Base-by-base conservation (phyloP, 2,113 vertebrate species). In the Nibea albiflora region DNA sequence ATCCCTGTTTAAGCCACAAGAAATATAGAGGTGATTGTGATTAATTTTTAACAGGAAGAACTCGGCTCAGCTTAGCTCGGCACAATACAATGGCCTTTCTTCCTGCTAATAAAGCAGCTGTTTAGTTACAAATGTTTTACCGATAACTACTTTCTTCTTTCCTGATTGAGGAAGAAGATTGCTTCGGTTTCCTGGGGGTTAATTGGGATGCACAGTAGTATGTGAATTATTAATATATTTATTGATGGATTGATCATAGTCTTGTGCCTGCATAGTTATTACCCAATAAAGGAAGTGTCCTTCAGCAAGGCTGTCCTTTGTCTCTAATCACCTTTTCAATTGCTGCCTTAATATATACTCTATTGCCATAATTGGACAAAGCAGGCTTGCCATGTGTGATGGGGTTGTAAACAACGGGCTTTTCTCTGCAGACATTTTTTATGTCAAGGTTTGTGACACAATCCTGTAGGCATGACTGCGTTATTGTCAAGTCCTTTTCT, bases 231-330 rank as follows among this genome's bases (percentile, higher is more conserved):
- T 64, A 58, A 72, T 78, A 84, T 76, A 86, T 80, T 71, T 78
- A 39, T 80, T 31, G 35, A 86, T 75, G 78, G 84, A 87, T 65
- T 73, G 63, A 85, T 89, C 50, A 63, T 35, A 71, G 53, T 42
- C 57, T 73, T 39, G 14, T 74, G 49, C 26, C 76, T 71, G 28
- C 26, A 57, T 81, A 76, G 85, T 76, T 83, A 72, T 64, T 67
- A 85, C 67, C 72, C 72, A 80, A 70, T 85, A 78, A 89, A 65
- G 44, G 57, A 81, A 70, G 22, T 83, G 64, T 69, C 77, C 20
- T 79, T 63, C 4, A 3, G n/a, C 49, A 53, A 61, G 2, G n/a
- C 73, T 54, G 8, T 79, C 72, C 28, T 77, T 73, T n/a, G 15
- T 62, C 65, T 68, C 69, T 9, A 26, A 44, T 81, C 63, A 26